Conservation (phyloP, 2,888 invertebrate genomes). For the Eupithecia inturbata region DNA sequence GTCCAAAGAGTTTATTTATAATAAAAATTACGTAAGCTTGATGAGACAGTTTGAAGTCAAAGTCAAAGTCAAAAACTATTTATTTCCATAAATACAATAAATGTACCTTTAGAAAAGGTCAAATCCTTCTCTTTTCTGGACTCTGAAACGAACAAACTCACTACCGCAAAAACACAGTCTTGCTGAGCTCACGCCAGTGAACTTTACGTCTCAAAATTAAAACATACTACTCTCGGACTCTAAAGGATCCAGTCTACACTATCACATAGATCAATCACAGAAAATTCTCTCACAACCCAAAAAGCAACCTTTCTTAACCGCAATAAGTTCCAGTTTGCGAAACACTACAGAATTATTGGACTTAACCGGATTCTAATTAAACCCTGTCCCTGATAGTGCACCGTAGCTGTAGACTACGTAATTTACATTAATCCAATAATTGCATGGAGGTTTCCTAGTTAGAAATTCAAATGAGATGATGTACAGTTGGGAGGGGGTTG, state of each 20-base stretch:
- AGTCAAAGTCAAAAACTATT: neutral
- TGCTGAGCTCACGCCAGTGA: neutral
- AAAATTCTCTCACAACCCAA: neutral
- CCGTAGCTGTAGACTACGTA: constrained; percentile 89
- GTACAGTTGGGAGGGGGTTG: constrained; percentile 80
- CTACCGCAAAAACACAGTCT: neutral
- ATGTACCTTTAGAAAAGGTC: no score
- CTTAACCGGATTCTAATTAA: constrained; percentile 83
- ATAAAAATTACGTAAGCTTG: neutral
- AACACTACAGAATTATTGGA: constrained; percentile 75
- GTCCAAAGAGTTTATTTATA: neutral
- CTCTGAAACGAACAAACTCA: neutral
- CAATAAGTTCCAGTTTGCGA: constrained; percentile 62
- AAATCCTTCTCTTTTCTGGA: no score
- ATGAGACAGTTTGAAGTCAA: neutral
- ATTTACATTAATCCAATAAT: constrained; percentile 97
- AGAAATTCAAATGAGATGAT: constrained; percentile 96
- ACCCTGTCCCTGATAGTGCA: constrained; percentile 83
- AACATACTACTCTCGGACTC: neutral
- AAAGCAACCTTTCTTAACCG: constrained; percentile 51
- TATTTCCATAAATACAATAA: no score
- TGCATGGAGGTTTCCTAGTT: constrained; percentile 96
- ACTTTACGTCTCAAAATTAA: neutral
- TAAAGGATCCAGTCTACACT: neutral
- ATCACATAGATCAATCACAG: constrained; percentile 31